Base-by-base conservation (phyloP, 2,888 invertebrate genomes). In the Lasioglossum malachurum region DNA sequence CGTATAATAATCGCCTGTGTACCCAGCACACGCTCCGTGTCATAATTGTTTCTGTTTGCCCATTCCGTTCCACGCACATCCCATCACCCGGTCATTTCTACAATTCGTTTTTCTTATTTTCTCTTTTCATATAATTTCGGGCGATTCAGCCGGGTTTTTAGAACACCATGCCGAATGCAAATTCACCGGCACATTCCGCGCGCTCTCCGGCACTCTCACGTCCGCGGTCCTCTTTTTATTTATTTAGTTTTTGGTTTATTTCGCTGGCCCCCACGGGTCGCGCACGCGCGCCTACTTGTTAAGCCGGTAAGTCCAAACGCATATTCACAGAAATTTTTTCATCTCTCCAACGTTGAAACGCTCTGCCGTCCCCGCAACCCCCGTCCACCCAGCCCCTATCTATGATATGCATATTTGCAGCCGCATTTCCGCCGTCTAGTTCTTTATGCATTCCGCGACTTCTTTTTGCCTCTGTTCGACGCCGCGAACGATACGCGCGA, bases 351-450 rank as follows among this genome's bases (percentile, higher is more conserved):
- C 69, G 69, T 10, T 41, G 69, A 38, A 69, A 69, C 41, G 69
- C 4, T 5, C n/a, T 0, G 31, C 31, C 46, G 8, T 27, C 46
- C 27, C 27, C 10, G 16, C 38, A 38, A 2, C n/a, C 41, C 4
- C 38, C 44, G 44, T n/a, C 8, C 27, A 2, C 23, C 69, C 23
- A n/a, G 4, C n/a, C 80, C 35, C 41, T 76, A 75, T 76, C 83
- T 76, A 83, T 83, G 83, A 83, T 85, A 85, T 69, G 79, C 83
- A 85, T 85, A 85, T 85, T 79, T 79, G 73, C 83, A 78, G 83
- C 75, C 69, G 57, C 79, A 75, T 76, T 85, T 79, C 79, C 78
- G 73, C 75, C 78, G 44, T 76, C 82, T 75, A 60, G 75, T 76
- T 79, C 73, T 85, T 85, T 85, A 85, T 83, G 85, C 72, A 79